Evolutionary conservation across 2,888 invertebrate genomes (phyloP).

Genomic region (Atrina japonica): DNA sequence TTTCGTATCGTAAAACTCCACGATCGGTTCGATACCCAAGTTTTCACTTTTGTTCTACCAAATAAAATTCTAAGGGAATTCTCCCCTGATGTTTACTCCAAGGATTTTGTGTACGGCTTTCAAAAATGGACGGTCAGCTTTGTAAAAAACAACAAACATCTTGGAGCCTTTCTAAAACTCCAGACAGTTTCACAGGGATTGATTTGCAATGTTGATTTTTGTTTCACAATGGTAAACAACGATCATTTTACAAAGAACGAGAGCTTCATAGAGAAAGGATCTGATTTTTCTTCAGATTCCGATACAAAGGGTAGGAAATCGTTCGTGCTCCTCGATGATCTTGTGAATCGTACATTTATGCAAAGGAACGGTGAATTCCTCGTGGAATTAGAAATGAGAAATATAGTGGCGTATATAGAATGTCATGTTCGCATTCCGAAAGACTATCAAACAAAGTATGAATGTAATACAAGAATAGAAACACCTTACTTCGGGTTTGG

Average conservation of each 20-base stretch:
- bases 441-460: constrained; percentile 61
- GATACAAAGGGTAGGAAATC: constrained; percentile 75
- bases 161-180: constrained; percentile 90
- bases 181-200: constrained; percentile 88
- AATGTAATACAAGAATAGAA: constrained; percentile 81
- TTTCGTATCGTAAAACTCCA: constrained; percentile 90
- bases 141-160: constrained; percentile 88
- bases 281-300: constrained; percentile 81
- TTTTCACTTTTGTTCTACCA: constrained; percentile 92
- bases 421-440: constrained; percentile 86
- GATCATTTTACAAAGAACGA: constrained; percentile 92
- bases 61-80: constrained; percentile 89
- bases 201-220: constrained; percentile 89
- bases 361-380: constrained; percentile 91
- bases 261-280: constrained; percentile 89
- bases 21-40: constrained; percentile 90
- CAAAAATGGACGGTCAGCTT: constrained; percentile 92
- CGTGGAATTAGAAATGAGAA: constrained; percentile 89
- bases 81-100: constrained; percentile 90
- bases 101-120: constrained; percentile 90
- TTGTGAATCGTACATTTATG: constrained; percentile 85
- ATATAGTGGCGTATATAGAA: constrained; percentile 88
- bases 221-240: constrained; percentile 88
- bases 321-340: constrained; percentile 76
- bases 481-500: constrained; percentile 89